A percentile compares a stretch with the other conserved stretches of the same genome.
Evolutionary conservation across 2,888 invertebrate genomes (phyloP).

Genomic region (Petrolisthes cinctipes): DNA sequence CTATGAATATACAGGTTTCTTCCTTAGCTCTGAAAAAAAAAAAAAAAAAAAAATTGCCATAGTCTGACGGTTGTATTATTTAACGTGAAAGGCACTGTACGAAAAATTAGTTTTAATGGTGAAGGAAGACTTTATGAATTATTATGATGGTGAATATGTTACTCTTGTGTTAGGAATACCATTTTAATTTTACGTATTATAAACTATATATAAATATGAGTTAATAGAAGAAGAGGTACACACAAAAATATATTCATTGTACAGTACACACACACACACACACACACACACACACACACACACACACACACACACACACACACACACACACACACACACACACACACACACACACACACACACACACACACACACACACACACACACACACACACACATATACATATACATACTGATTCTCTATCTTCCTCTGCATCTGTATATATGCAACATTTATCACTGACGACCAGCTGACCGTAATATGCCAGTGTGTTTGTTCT

Average conservation of each 20-base stretch:
- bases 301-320: constrained; percentile 15
- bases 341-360: constrained; percentile 12
- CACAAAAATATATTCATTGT: constrained; percentile 1
- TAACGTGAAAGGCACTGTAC: no score
- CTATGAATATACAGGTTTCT: no score
- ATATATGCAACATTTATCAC: no score
- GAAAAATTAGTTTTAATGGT: no score
- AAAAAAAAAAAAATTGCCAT: no score
- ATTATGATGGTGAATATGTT: no score
- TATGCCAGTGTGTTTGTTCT: no score
- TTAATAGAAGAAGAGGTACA: constrained; percentile 2
- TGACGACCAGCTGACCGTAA: no score
- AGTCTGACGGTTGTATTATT: no score
- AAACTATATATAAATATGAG: constrained; percentile 39
- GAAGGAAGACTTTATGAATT: no score
- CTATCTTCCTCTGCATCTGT: not conserved
- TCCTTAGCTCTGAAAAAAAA: no score
- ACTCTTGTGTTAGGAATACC: no score
- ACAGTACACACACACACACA: constrained; percentile 10
- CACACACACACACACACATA: constrained; percentile 9
- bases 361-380: constrained; percentile 15
- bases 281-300: constrained; percentile 15
- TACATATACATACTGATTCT: not conserved
- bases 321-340: constrained; percentile 15
- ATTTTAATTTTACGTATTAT: not conserved